phyloP scores from a whole-genome alignment of 2,113 vertebrate species.

The Pterocles gutturalis region DNA sequence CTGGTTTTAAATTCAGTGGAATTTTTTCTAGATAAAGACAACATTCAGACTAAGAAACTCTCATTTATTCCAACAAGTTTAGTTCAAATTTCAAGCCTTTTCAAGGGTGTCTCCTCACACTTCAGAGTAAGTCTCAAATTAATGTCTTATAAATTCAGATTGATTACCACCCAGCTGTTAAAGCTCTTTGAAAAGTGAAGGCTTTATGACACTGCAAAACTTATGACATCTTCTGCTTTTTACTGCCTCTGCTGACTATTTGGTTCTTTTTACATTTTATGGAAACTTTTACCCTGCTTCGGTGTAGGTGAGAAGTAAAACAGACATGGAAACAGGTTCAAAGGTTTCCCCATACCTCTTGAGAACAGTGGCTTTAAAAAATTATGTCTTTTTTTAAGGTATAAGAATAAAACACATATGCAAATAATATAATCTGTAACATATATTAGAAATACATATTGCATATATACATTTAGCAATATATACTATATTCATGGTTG shows the following conservation, averaged over 20 bases:
- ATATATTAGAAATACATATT: not conserved
- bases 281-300: not conserved
- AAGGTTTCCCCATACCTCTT: not conserved
- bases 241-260: not conserved
- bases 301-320: not conserved
- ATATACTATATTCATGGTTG: not conserved
- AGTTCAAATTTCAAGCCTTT: not conserved
- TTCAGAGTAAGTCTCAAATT: not conserved
- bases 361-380: not conserved
- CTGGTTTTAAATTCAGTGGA: not conserved
- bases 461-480: not conserved
- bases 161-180: not conserved
- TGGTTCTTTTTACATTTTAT: not conserved
- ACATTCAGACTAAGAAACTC: not conserved
- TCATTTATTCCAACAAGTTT: not conserved
- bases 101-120: not conserved
- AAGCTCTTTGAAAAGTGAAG: not conserved
- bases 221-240: not conserved
- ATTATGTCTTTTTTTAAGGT: not conserved
- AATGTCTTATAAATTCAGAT: not conserved
- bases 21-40: not conserved
- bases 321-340: not conserved
- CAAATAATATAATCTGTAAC: not conserved
- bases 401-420: not conserved
- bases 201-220: not conserved